phyloP scores from a whole-genome alignment of 1,140 invertebrate species.

The Augochlora pura region DNA sequence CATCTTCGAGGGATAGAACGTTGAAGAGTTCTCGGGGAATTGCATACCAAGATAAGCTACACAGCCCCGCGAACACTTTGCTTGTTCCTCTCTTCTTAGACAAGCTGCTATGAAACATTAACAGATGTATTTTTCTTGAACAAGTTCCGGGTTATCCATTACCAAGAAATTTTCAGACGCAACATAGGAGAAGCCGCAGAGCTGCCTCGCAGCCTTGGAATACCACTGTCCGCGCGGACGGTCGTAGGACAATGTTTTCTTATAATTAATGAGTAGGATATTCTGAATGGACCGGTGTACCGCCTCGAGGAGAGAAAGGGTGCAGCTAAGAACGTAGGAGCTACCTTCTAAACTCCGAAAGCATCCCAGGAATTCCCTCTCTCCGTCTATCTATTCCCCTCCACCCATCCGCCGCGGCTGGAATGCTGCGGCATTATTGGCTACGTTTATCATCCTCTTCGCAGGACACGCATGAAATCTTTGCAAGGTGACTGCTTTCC shows the following conservation, averaged over 20 bases:
- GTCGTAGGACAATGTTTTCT: conserved; percentile 75
- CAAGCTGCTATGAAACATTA: background rate
- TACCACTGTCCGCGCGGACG: conserved; percentile 57
- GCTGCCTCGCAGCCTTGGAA: conserved; percentile 25
- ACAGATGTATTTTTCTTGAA: too few relatives aligned
- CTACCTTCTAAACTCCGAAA: conserved; percentile 71
- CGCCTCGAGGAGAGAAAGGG: conserved; percentile 73
- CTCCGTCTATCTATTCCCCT: conserved; percentile 37
- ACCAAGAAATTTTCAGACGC: background rate
- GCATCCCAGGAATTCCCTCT: conserved; percentile 70
- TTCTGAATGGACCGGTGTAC: conserved; percentile 74
- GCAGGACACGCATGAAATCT: conserved; percentile 57
- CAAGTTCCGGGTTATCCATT: background rate
- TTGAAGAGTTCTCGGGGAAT: conserved; percentile 31
- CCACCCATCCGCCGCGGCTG: background rate
- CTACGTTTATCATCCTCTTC: conserved; percentile 70
- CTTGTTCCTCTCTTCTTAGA: background rate
- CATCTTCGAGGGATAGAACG: conserved; percentile 61
- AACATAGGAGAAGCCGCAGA: background rate
- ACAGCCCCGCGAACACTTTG: background rate
- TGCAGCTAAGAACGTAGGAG: conserved; percentile 71
- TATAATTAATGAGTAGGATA: conserved; percentile 77
- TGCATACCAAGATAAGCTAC: background rate
- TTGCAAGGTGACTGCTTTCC: conserved; percentile 36
- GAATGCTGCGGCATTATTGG: conserved; percentile 71